Evolutionary conservation across 2,113 vertebrate species (phyloP).

Genomic region (Sialia sialis): DNA sequence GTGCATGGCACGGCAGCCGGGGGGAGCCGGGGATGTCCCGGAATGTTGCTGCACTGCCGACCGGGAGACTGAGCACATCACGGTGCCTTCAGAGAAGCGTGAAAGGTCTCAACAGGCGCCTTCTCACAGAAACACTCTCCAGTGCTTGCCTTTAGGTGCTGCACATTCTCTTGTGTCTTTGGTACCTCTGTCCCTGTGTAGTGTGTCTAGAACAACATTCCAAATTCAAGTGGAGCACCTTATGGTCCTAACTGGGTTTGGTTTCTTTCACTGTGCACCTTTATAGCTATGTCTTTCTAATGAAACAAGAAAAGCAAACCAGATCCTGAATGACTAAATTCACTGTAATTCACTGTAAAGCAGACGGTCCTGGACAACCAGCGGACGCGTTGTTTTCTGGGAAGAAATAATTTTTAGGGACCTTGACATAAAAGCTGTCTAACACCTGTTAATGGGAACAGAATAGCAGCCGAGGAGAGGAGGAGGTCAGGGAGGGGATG

Average conservation of each 20-base stretch:
- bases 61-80: not conserved
- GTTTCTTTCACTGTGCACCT: not conserved
- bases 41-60: not conserved
- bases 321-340: not conserved
- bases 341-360: not conserved
- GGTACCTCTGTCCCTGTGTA: not conserved
- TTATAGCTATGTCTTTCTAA: not conserved
- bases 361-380: not conserved
- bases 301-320: not conserved
- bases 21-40: not conserved
- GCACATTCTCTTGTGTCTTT: not conserved
- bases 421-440: not conserved
- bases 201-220: not conserved
- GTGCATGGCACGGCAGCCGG: accelerated
- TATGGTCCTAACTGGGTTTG: not conserved
- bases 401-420: not conserved
- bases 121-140: not conserved
- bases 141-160: not conserved
- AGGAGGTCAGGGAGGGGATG: not conserved
- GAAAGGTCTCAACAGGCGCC: not conserved
- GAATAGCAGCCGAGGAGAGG: not conserved
- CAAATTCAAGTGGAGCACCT: not conserved
- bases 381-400: not conserved
- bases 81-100: not conserved
- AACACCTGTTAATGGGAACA: not conserved